phyloP scores from a whole-genome alignment of 2,888 invertebrate genomes.

The Xylota segnis region DNA sequence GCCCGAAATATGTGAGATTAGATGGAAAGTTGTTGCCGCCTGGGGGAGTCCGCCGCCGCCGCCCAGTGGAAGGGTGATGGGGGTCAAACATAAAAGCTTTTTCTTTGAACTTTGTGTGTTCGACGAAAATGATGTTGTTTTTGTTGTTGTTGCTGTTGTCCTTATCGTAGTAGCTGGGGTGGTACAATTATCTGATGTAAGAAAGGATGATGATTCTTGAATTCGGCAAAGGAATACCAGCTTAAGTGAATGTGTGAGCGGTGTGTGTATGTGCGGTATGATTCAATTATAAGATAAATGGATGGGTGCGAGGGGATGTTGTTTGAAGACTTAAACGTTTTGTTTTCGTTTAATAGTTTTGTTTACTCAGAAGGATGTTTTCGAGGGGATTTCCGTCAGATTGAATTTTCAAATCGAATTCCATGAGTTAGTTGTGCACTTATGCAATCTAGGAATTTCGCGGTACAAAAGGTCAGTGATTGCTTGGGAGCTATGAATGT shows the following conservation, averaged over 20 bases:
- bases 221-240: slow-evolving; percentile 24
- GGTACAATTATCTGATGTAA: slow-evolving; percentile 66
- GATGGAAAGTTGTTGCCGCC: slow-evolving; percentile 67
- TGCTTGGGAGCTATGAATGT: not conserved
- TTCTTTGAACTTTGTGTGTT: slow-evolving; percentile 69
- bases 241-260: slow-evolving; percentile 1
- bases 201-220: slow-evolving; percentile 58
- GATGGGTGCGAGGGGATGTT: slow-evolving; percentile 37
- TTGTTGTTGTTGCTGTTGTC: slow-evolving; percentile 45
- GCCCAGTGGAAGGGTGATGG: slow-evolving; percentile 38
- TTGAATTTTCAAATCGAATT: slow-evolving; percentile 50
- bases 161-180: slow-evolving; percentile 17
- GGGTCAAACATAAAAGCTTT: slow-evolving; percentile 73
- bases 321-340: slow-evolving; percentile 59
- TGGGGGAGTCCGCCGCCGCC: slow-evolving; percentile 23
- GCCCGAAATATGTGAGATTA: slow-evolving; percentile 68
- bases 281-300: slow-evolving; percentile 69
- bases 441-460: not conserved
- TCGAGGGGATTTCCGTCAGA: slow-evolving; percentile 25
- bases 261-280: slow-evolving; percentile 20
- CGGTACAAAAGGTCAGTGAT: not conserved
- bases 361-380: slow-evolving; percentile 34
- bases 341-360: slow-evolving; percentile 63
- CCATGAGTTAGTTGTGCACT: slow-evolving; percentile 5
- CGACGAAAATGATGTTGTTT: slow-evolving; percentile 59